Base-by-base conservation (phyloP, 2,113 vertebrate species). In the Bostrychus sinensis region DNA sequence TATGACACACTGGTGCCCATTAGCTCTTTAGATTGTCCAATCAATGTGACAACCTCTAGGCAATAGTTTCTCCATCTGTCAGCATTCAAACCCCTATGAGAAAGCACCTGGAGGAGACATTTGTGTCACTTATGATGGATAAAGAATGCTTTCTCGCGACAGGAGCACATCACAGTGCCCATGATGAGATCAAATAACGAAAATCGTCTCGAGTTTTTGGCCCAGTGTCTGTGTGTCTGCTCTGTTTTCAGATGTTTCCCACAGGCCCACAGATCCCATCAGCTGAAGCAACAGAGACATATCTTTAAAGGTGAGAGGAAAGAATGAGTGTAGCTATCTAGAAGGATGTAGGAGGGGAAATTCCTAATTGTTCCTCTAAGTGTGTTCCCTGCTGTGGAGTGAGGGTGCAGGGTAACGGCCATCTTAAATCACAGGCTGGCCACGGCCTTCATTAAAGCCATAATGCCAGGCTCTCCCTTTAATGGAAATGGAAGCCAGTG, bases 371-470 rank as follows among this genome's bases (percentile, higher is more conserved):
- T 86, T 80, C 82, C 84, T 89, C 76, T 88, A 86, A 91, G 84
- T 86, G 82, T 70, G 84, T 86, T 84, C 85, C 56, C 84, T 82
- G 68, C 86, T 71, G 77, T 37, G 65, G 86, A 82, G 83, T 70
- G 77, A 84, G 86, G 82, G 88, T 86, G 76, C 67, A 53, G 70
- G 76, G 82, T 86, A 89, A 88, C 85, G 70, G 86, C 86, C 84
- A 82, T 86, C 82, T 81, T 90, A 92, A 92, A 92, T 92, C 89
- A 92, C 84, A 75, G 79, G 77, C 81, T 70, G 80, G 86, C 87
- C 70, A 66, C 69, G 84, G 89, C 86, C 88, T 91, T 92, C 87
- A 91, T 91, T 90, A 91, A 86, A 92, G 87, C 89, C 91, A 88
- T 92, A 90, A 91, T 90, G 89, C 90, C 89, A 84, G 83, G 82